Evolutionary conservation across 2,113 vertebrate genomes (phyloP).

Genomic region (Acrocephalus kingi): DNA sequence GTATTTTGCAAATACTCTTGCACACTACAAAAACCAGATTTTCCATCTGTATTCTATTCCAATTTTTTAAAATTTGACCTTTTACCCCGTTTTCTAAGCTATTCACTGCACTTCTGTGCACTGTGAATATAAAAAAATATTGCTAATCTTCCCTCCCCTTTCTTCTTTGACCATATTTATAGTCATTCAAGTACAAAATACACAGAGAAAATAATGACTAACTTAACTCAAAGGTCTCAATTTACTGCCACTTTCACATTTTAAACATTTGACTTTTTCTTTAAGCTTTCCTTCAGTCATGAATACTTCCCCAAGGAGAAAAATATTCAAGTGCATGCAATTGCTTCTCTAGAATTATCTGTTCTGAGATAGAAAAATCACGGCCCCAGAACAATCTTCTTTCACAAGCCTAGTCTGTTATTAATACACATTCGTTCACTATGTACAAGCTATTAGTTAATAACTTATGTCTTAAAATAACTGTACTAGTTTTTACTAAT

Average conservation of each 20-base stretch:
- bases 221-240: conserved; percentile 86
- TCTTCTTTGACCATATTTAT: background rate
- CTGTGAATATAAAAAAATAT: background rate
- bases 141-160: background rate
- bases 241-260: conserved; percentile 81
- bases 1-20: background rate
- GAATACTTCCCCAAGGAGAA: background rate
- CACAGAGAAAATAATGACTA: conserved; percentile 48
- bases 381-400: background rate
- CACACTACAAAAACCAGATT: background rate
- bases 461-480: conserved; percentile 61
- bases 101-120: background rate
- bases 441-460: conserved; percentile 43
- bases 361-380: background rate
- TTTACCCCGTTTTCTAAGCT: background rate
- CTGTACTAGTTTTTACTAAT: conserved; percentile 14
- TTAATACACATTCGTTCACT: conserved; percentile 33
- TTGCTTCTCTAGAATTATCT: background rate
- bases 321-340: background rate
- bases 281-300: background rate
- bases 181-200: background rate
- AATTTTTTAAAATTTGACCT: background rate
- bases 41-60: background rate
- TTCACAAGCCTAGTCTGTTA: conserved; percentile 16
- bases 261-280: conserved; percentile 69